Conservation (phyloP, 2,113 vertebrate species). For the Dipodomys merriami region DNA sequence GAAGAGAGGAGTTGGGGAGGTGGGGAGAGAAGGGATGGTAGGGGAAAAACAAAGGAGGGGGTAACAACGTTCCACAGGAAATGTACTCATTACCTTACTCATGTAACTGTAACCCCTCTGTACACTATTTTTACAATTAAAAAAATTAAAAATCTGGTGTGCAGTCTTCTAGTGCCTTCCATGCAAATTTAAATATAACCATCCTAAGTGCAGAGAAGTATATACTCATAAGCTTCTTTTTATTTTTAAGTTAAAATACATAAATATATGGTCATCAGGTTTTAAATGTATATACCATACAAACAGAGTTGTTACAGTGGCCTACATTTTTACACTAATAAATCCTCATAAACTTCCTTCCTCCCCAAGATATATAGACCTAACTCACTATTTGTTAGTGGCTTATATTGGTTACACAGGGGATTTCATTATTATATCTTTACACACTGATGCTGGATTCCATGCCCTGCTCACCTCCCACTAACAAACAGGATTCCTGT, state of each 20-base stretch:
- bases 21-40: too few species aligned
- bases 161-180: not conserved
- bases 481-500: too few species aligned
- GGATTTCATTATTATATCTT: too few species aligned
- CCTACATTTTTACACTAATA: not conserved
- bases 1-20: too few species aligned
- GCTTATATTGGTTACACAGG: too few species aligned
- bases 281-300: not conserved
- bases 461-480: too few species aligned
- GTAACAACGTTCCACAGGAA: too few species aligned
- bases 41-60: too few species aligned
- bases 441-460: too few species aligned
- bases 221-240: not conserved
- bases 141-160: not conserved
- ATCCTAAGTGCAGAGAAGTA: not conserved
- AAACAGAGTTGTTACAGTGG: not conserved
- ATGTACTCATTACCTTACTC: too few species aligned
- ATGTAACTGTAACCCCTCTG: too few species aligned
- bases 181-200: constrained; percentile 12
- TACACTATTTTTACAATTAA: too few species aligned
- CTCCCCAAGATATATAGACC: not conserved
- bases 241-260: not conserved
- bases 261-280: not conserved
- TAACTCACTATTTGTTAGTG: not conserved
- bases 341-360: not conserved